Percentiles rank a stretch among this genome's conserved stretches.
These are phyloP conservation scores for Heliconius eleuchia DNA, from an alignment of 1,140 invertebrate genomes.

Conservation along the genomic window DNA sequence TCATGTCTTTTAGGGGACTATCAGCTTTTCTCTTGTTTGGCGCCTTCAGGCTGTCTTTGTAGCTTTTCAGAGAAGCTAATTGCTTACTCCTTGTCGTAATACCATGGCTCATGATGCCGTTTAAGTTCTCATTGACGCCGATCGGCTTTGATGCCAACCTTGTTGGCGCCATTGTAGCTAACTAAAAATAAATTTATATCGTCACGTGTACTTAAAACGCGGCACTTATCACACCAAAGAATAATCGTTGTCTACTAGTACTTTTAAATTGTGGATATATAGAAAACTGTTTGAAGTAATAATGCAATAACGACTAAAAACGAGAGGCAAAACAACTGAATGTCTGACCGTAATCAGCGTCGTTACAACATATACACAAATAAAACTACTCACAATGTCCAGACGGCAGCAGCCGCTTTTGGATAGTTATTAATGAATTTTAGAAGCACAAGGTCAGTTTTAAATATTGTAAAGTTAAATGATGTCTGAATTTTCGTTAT, in stretches of 20 bases:
- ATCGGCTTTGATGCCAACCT: constrained; percentile 77
- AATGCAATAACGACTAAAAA: constrained; percentile 65
- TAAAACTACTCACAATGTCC: constrained; percentile 59
- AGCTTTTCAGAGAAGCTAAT: constrained; percentile 70
- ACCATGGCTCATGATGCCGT: constrained; percentile 64
- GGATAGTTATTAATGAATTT: constrained; percentile 45
- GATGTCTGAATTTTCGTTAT: constrained; percentile 59
- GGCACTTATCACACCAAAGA: not conserved
- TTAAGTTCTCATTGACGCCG: constrained; percentile 76
- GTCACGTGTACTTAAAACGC: constrained; percentile 55
- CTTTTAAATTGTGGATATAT: constrained; percentile 15
- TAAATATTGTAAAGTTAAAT: constrained; percentile 49
- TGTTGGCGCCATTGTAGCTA: constrained; percentile 82
- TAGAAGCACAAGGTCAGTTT: constrained; percentile 50
- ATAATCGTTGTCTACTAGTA: not conserved
- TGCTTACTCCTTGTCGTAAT: constrained; percentile 77
- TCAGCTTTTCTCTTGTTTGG: constrained; percentile 82
- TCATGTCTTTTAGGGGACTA: constrained; percentile 81
- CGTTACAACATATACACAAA: constrained; percentile 49
- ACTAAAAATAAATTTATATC: constrained; percentile 51
- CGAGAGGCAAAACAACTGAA: constrained; percentile 79
- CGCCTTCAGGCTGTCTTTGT: constrained; percentile 65
- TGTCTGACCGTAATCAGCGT: constrained; percentile 50
- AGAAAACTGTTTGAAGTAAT: constrained; percentile 45
- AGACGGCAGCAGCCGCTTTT: constrained; percentile 64